Percentiles rank a stretch among this genome's conserved stretches.
Evolutionary conservation across 2,797 vertebrate species (phyloP).

Genomic region (Anguilla marmorata): DNA sequence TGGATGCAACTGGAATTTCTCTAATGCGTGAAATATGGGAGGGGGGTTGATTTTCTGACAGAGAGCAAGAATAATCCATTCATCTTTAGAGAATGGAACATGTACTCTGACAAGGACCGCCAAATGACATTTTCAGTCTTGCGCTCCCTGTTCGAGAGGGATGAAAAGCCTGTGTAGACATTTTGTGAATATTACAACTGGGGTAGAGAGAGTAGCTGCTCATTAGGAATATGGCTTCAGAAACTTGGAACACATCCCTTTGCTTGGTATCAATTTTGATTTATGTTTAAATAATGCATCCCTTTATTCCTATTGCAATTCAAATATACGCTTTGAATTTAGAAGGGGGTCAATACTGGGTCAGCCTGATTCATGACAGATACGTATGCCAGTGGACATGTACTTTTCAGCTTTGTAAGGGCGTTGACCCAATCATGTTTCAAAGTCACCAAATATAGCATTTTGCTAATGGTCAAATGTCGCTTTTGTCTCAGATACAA

Average conservation of each 20-base stretch:
- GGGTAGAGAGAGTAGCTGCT: neutral
- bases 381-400: neutral
- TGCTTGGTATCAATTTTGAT: neutral
- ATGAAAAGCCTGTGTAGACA: conserved; percentile 1
- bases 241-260: conserved; percentile 15
- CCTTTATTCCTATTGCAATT: neutral
- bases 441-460: neutral
- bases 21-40: neutral
- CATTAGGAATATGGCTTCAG: neutral
- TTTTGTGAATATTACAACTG: neutral
- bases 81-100: conserved; percentile 18
- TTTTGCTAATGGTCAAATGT: neutral
- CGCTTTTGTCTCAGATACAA: neutral
- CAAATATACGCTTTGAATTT: neutral
- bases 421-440: neutral
- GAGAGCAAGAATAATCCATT: conserved; percentile 29
- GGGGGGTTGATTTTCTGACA: conserved; percentile 26
- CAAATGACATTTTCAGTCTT: conserved; percentile 25
- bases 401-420: neutral
- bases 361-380: neutral
- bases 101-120: conserved; percentile 18
- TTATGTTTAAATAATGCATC: neutral
- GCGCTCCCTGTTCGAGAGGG: neutral
- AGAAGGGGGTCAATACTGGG: neutral
- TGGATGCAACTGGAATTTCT: conserved; percentile 12